Base-by-base conservation (phyloP, 2,113 vertebrate species). In the Engraulis encrasicolus region DNA sequence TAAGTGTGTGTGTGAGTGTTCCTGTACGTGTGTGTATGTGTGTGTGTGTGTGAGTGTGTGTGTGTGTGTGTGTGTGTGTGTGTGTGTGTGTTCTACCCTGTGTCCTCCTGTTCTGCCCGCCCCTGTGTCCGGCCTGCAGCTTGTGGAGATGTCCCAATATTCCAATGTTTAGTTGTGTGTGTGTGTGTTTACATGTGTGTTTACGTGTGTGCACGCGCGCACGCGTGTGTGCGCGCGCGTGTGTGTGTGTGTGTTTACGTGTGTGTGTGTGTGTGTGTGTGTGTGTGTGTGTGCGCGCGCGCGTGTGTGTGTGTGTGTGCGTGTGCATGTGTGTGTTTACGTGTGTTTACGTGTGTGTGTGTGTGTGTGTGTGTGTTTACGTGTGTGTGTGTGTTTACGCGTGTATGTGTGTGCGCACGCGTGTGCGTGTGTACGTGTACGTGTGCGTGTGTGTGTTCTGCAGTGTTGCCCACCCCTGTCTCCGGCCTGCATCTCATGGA, bases 311-410 rank as follows among this genome's bases (percentile, higher is more conserved):
- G 6, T 58, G 1, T 58, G 18, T 58, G 6, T 20, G 18, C n/a
- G 6, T 58, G 52, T 58, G 20, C 23, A n/a, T 58, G 54, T 58
- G 54, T 58, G 54, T 58, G 54, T 58, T 19, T 58, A 6, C 23
- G 54, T 58, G 20, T 58, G 54, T 58, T 19, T 58, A 6, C 23
- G 54, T 66, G 61, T 12, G 1, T 34, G 27, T 31, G 27, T 71
- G 31, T 31, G 2, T 3, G 48, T 58, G 20, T 20, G 2, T n/a
- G 77, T 3, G 38, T 36, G n/a, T 37, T n/a, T 80, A 48, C 71
- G 31, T 78, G 11, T 82, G 50, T 87, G 12, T 81, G 17, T 6
- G 71, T 86, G 87, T 88, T 34, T 37, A 83, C 20, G 85, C 86
- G 78, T 77, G 7, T 20, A 50, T 3, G 1, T n/a, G 58, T 50